These are phyloP conservation scores for roundworm (Caenorhabditis elegans) DNA, from an alignment of 1,140 invertebrate genomes.

Conservation along the genomic window WBcel235 BX284604.4:7671501-7672000, in stretches of 20 bases:
- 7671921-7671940: slow-evolving; percentile 55
- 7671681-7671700: slow-evolving; percentile 22
- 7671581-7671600: slow-evolving; percentile 52
- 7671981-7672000: slow-evolving; percentile 51
- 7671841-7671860: neutral
- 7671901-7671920: slow-evolving; percentile 45
- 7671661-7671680: neutral
- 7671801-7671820: neutral
- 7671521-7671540: slow-evolving; percentile 52
- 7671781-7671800: neutral
- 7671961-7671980: slow-evolving; percentile 50
- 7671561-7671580: slow-evolving; percentile 50
- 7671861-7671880: neutral
- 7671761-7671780: neutral
- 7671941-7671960: slow-evolving; percentile 57
- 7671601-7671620: slow-evolving; percentile 52
- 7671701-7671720: neutral
- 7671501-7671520: slow-evolving; percentile 51
- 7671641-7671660: slow-evolving; percentile 41
- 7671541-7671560: slow-evolving; percentile 54
- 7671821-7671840: slow-evolving; percentile 9
- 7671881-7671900: slow-evolving; percentile 48
- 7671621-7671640: slow-evolving; percentile 45
- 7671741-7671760: neutral
- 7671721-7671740: slow-evolving; percentile 1